Evolutionary conservation across 2,888 invertebrate genomes (phyloP).

Genomic region (Aleiodes leptofemur): DNA sequence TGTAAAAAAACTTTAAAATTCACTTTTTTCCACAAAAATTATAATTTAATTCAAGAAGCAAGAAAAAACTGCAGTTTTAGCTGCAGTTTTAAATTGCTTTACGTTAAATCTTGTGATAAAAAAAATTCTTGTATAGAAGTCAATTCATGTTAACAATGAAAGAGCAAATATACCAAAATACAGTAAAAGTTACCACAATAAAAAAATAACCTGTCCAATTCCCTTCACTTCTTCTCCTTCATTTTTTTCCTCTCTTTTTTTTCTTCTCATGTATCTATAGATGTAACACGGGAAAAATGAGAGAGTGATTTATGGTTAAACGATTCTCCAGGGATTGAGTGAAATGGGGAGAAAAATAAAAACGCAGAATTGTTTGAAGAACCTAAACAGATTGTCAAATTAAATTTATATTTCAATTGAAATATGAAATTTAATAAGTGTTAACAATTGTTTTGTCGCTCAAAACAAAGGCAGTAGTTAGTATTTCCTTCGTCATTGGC

Average conservation of each 20-base stretch:
- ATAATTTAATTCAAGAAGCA: too few species aligned
- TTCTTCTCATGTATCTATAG: background rate
- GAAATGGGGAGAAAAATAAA: conserved; percentile 32
- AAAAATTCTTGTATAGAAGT: background rate
- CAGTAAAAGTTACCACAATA: conserved; percentile 8
- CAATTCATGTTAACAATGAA: conserved; percentile 1
- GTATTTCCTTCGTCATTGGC: conserved; percentile 17
- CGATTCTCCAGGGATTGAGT: background rate
- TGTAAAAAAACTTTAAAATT: background rate
- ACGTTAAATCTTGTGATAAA: conserved; percentile 29
- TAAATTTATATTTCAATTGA: conserved; percentile 11
- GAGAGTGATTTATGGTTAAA: background rate
- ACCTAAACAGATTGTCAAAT: background rate
- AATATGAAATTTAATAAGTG: conserved; percentile 19
- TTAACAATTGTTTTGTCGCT: background rate
- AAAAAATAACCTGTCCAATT: background rate
- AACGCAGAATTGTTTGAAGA: conserved; percentile 23
- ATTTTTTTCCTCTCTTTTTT: background rate
- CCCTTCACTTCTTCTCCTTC: background rate
- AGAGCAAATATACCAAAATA: background rate
- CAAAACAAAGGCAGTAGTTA: background rate
- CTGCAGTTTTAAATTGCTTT: conserved; percentile 34
- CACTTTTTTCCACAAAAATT: too few species aligned
- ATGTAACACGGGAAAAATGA: background rate
- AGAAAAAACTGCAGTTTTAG: conserved; percentile 14